These are phyloP conservation scores for Hartigia nigra DNA, from an alignment of 2,888 invertebrate genomes.

Conservation along the genomic window DNA sequence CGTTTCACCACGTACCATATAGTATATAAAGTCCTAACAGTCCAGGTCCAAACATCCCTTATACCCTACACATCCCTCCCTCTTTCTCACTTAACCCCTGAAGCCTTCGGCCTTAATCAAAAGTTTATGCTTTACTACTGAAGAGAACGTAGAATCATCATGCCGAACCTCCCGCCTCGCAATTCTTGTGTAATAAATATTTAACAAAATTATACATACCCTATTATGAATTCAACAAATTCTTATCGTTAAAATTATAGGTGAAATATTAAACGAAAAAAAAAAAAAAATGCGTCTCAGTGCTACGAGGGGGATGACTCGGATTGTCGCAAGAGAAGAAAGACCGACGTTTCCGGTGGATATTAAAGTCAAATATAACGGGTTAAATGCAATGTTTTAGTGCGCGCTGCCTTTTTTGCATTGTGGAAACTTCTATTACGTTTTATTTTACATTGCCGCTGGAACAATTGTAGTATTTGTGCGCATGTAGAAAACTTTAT, in stretches of 20 bases:
- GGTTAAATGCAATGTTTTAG: not conserved
- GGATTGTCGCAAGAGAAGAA: no score
- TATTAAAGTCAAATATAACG: not conserved
- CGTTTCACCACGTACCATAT: not conserved
- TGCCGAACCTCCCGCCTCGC: not conserved
- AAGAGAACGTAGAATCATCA: not conserved
- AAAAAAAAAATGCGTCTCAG: no score
- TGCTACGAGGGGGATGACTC: no score
- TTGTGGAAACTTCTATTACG: conserved; percentile 1
- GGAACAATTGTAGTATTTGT: conserved; percentile 27
- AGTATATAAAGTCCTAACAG: not conserved
- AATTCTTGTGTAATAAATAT: not conserved
- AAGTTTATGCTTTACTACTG: not conserved
- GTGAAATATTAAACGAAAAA: not conserved
- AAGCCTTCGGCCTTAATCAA: not conserved
- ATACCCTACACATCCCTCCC: not conserved
- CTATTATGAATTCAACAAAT: not conserved
- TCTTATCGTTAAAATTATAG: not conserved
- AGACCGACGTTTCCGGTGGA: not conserved
- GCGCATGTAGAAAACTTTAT: conserved; percentile 32
- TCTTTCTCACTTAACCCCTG: not conserved
- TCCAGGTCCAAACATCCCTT: not conserved
- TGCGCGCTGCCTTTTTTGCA: not conserved
- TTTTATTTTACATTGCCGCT: conserved; percentile 37
- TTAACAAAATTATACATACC: not conserved